Conservation (phyloP, 2,797 vertebrate species). For the Toxotes lorentzi region DNA sequence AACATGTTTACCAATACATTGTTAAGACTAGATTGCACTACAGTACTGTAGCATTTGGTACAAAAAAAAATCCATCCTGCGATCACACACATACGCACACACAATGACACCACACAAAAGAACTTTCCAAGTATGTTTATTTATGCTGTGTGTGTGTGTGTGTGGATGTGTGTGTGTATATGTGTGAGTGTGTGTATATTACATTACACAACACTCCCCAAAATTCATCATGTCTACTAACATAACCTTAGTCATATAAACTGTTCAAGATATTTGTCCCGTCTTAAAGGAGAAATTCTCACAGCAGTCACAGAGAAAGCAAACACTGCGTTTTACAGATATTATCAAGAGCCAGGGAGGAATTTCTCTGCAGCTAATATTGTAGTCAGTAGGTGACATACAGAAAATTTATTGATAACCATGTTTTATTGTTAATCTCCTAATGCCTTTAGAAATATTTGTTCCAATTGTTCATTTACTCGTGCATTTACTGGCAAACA, state of each 20-base stretch:
- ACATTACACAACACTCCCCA: neutral
- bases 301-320: neutral
- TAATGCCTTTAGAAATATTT: neutral
- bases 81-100: too few species aligned
- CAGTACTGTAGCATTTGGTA: neutral
- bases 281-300: constrained; percentile 4
- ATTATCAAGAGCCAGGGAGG: neutral
- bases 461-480: neutral
- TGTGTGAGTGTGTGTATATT: neutral
- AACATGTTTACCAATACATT: neutral
- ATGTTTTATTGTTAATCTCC: neutral
- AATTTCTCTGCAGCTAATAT: constrained; percentile 6
- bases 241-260: neutral
- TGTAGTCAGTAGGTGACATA: neutral
- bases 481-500: neutral
- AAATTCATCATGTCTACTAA: neutral
- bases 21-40: neutral
- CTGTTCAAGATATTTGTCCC: neutral
- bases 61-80: neutral
- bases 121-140: neutral
- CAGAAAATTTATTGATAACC: neutral
- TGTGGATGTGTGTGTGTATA: neutral
- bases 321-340: neutral
- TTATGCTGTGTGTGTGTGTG: neutral
- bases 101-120: neutral